phyloP scores from a whole-genome alignment of 2,888 invertebrate species.

The Hirudinaria manillensis region DNA sequence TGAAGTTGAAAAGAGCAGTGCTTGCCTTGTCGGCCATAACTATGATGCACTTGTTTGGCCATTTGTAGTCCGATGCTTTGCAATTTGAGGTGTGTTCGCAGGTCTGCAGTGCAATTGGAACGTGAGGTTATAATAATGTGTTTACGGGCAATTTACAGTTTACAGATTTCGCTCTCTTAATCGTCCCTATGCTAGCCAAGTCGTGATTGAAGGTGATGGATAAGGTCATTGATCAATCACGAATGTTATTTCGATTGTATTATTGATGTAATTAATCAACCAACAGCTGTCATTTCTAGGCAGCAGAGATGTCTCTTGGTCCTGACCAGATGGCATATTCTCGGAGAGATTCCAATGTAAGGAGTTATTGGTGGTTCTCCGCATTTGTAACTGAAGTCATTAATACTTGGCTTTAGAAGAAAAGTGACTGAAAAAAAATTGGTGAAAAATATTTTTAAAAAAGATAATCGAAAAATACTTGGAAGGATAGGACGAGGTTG shows the following conservation, averaged over 20 bases:
- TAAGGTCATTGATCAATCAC: no score
- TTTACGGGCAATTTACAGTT: no score
- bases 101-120: slow-evolving; percentile 60
- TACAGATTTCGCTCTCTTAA: no score
- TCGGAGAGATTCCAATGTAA: slow-evolving; percentile 96
- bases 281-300: slow-evolving; percentile 61
- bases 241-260: no score
- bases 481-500: neutral
- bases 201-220: no score
- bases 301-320: slow-evolving; percentile 94
- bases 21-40: slow-evolving; percentile 92
- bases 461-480: neutral
- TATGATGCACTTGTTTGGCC: slow-evolving; percentile 95
- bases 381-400: slow-evolving; percentile 40
- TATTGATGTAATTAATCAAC: neutral
- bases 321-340: slow-evolving; percentile 87
- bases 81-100: slow-evolving; percentile 88
- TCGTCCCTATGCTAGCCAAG: no score
- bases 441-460: neutral
- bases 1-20: slow-evolving; percentile 95
- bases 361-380: slow-evolving; percentile 75
- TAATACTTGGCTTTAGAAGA: neutral
- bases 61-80: slow-evolving; percentile 84
- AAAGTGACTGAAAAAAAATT: neutral
- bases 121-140: neutral